Conservation (phyloP, 2,888 invertebrate species). For the Gonocerus acuteangulatus region DNA sequence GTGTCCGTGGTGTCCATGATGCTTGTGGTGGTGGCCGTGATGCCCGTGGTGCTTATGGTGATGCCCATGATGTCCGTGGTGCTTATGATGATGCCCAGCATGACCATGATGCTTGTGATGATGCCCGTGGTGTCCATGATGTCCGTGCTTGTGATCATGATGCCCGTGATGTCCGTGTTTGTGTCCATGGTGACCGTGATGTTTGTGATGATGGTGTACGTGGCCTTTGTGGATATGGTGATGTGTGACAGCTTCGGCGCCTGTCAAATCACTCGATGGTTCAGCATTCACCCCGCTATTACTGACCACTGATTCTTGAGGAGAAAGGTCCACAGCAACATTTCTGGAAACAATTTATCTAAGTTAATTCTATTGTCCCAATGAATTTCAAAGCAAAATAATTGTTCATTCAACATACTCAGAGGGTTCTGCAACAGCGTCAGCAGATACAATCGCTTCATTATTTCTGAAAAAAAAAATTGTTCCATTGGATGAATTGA, state of each 20-base stretch:
- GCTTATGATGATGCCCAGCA: slow-evolving; percentile 4
- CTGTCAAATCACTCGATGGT: not conserved
- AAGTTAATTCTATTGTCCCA: no score
- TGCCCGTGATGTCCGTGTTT: slow-evolving; percentile 9
- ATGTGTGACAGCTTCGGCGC: slow-evolving; percentile 17
- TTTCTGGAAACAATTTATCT: no score
- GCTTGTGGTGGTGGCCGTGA: slow-evolving; percentile 7
- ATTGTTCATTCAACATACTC: no score
- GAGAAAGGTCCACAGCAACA: not conserved
- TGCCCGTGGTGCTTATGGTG: slow-evolving; percentile 7
- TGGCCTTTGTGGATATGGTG: slow-evolving; percentile 16
- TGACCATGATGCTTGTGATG: slow-evolving; percentile 13
- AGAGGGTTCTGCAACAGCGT: slow-evolving; percentile 7
- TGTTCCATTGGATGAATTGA: no score
- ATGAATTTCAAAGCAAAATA: no score
- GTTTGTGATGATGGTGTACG: slow-evolving; percentile 17
- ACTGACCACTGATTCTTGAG: no score
- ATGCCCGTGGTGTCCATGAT: slow-evolving; percentile 12
- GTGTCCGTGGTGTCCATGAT: slow-evolving; percentile 14
- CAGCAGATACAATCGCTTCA: not conserved
- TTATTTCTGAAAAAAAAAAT: no score
- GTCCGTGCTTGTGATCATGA: slow-evolving; percentile 1
- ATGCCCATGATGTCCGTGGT: slow-evolving; percentile 15
- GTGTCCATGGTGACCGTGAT: slow-evolving; percentile 11
- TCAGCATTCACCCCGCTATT: not conserved